Base-by-base conservation (phyloP, 2,888 invertebrate genomes). In the Spicauda simplicius region DNA sequence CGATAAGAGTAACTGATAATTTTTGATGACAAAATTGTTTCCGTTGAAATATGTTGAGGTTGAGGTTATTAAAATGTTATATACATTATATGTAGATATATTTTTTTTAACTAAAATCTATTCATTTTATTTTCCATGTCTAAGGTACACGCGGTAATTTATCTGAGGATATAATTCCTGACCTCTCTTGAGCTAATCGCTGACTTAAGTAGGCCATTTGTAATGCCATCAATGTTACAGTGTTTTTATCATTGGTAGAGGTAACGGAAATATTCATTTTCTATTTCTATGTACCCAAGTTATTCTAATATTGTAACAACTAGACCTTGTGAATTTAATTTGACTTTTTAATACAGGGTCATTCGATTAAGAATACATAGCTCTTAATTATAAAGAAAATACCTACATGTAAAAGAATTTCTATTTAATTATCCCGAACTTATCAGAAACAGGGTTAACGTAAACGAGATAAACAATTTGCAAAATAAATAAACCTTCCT, bases 181-280 rank as follows among this genome's bases (percentile, higher is more conserved):
- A 25, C 25, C 25, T 48, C 16, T 48, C 16, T 48, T 16, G 16
- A 16, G 16, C 16, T 48, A 16, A 48, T 48, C 16, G 48, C 1
- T 11, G 52, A 53, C 52, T 20, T 53, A 53, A 53, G 52, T 53
- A 48, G 48, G 16, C 5, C 48, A 48, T 48, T 45, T n/a, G 48
- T 48, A 48, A 16, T 48, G n/a, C n/a, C 48, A 16, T 16, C 48
- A 48, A 48, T 48, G 48, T 16, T n/a, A 48, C 16, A 16, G 7
- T 48, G 48, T 48, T 45, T 14, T 45, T 48, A 48, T 48, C 48
- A 6, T 48, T 48, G 4, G n/a, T 16, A 16, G 16, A 16, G 16
- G 16, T n/a, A 48, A 48, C 16, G 48, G 16, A 48, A 16, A 48
- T 16, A 16, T 16, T 41, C 25, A 33, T 41, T 41, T 41, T 41